phyloP scores from a whole-genome alignment of 2,113 vertebrate genomes.

The Microtus montanus region DNA sequence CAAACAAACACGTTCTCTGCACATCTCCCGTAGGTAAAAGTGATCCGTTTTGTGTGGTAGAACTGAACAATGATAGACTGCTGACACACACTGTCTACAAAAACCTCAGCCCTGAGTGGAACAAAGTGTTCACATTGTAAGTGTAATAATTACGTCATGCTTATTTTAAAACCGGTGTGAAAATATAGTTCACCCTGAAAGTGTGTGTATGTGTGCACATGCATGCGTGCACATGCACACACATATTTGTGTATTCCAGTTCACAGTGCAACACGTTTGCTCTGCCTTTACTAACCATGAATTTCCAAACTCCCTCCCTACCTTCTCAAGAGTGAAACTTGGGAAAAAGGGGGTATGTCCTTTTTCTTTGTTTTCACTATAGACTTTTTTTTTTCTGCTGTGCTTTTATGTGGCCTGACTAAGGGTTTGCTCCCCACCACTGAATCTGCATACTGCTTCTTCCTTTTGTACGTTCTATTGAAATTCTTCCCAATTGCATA shows the following conservation, averaged over 20 bases:
- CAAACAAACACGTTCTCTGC: constrained; percentile 11
- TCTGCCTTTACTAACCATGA: constrained; percentile 25
- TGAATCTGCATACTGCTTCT: constrained; percentile 60
- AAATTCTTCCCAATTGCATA: constrained; percentile 58
- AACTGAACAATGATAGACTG: constrained; percentile 97
- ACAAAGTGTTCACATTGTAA: constrained; percentile 99
- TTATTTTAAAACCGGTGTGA: neutral
- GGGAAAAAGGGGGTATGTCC: neutral
- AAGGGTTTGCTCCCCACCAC: constrained; percentile 49
- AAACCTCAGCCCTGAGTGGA: constrained; percentile 98
- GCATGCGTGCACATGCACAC: neutral
- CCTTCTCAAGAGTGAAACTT: constrained; percentile 48
- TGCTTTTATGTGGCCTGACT: constrained; percentile 54
- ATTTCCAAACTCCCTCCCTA: neutral
- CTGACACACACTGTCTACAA: constrained; percentile 98
- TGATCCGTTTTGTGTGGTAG: constrained; percentile 98
- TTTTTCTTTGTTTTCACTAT: constrained; percentile 26
- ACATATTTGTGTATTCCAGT: neutral
- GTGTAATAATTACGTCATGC: constrained; percentile 76
- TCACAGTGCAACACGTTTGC: neutral
- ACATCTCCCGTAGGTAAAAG: constrained; percentile 92
- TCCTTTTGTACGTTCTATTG: constrained; percentile 69
- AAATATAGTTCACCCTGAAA: constrained; percentile 10
- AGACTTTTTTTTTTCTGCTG: constrained; percentile 44
- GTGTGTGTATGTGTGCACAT: neutral